Conservation (phyloP, 1,140 invertebrate species). For the Caenorhabditis elegans region WBcel235 BX284606.5:15332001-15332500, state of each 20-base stretch:
- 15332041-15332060: conserved; percentile 51
- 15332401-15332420: conserved; percentile 37
- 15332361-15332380: conserved; percentile 50
- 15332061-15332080: conserved; percentile 51
- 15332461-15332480: conserved; percentile 50
- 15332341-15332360: conserved; percentile 48
- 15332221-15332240: conserved; percentile 38
- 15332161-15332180: conserved; percentile 47
- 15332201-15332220: conserved; percentile 48
- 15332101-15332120: conserved; percentile 51
- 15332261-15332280: too few relatives aligned
- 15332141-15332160: conserved; percentile 51
- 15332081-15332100: conserved; percentile 50
- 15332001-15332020: neutral
- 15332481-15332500: conserved; percentile 51
- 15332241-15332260: conserved; percentile 43
- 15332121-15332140: conserved; percentile 51
- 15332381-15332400: conserved; percentile 41
- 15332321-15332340: conserved; percentile 41
- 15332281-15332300: too few relatives aligned
- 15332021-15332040: conserved; percentile 50
- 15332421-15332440: conserved; percentile 47
- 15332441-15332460: conserved; percentile 48
- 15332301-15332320: conserved; percentile 32
- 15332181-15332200: conserved; percentile 49